Conservation (phyloP, 2,888 invertebrate species). For the Drosophila fulvimacula region DNA sequence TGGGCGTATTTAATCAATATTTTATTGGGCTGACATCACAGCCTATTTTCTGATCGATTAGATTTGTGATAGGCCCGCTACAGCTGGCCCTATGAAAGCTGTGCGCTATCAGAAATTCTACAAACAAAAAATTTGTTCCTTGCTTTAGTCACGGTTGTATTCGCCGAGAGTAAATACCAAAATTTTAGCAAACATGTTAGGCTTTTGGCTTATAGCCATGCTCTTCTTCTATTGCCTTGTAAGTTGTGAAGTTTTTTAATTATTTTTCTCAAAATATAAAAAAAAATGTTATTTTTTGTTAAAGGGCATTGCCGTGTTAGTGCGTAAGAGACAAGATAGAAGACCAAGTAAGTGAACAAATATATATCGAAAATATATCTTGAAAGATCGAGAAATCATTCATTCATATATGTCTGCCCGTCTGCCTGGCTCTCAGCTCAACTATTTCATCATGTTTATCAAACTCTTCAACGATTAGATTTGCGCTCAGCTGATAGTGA, state of each 20-base stretch:
- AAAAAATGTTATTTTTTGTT: neutral
- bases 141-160: constrained; percentile 3
- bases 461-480: constrained; percentile 2
- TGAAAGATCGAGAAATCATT: neutral
- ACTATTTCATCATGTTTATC: neutral
- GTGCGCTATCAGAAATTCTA: neutral
- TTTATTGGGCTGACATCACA: neutral
- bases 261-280: neutral
- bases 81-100: neutral
- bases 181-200: neutral
- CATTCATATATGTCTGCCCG: neutral
- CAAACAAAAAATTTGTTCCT: neutral
- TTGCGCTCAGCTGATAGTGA: neutral
- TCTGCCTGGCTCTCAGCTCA: neutral
- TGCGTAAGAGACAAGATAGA: neutral
- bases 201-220: neutral
- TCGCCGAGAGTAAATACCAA: neutral
- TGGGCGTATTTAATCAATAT: constrained; percentile 4
- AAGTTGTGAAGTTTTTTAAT: constrained; percentile 7
- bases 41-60: constrained; percentile 3
- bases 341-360: neutral
- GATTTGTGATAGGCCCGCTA: neutral
- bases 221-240: constrained; percentile 5
- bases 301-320: neutral
- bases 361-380: neutral